Percentiles rank a stretch among this genome's conserved stretches.
Evolutionary conservation across 2,797 vertebrate genomes (phyloP).

Genomic region (Cirrhinus molitorella): DNA sequence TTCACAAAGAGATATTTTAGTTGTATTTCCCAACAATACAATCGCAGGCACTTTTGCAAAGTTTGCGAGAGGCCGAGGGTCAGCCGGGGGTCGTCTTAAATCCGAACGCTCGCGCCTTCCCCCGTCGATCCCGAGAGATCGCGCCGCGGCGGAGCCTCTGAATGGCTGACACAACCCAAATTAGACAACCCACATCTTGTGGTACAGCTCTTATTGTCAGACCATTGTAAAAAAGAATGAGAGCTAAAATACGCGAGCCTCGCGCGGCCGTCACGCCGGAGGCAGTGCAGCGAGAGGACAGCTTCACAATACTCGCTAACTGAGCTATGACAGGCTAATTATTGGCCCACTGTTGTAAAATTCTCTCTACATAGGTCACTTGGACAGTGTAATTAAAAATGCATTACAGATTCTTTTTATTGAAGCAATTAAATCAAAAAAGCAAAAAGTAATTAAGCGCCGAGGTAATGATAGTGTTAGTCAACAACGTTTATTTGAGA

Average conservation of each 20-base stretch:
- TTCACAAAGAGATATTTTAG: not conserved
- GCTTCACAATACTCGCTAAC: conserved; percentile 95
- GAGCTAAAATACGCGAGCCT: conserved; percentile 87
- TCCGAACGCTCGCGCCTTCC: conserved; percentile 82
- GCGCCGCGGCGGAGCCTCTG: conserved; percentile 79
- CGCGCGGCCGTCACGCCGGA: conserved; percentile 89
- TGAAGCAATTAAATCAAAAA: conserved; percentile 99
- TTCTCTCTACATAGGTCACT: conserved; percentile 97
- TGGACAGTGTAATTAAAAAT: conserved; percentile 99
- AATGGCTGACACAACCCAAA: conserved; percentile 82
- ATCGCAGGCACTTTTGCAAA: conserved; percentile 10
- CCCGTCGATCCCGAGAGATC: conserved; percentile 80
- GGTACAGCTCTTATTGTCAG: conserved; percentile 83
- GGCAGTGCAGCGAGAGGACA: conserved; percentile 88
- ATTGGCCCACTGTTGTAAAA: conserved; percentile 96
- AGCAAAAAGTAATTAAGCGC: conserved; percentile 93
- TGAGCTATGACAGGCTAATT: conserved; percentile 99
- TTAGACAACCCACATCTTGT: conserved; percentile 83
- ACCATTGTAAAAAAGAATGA: conserved; percentile 84
- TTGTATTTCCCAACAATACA: conserved; percentile 31
- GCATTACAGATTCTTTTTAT: conserved; percentile 98
- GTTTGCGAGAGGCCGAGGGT: conserved; percentile 40
- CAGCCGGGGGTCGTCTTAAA: conserved; percentile 81
- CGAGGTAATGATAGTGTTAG: conserved; percentile 98
- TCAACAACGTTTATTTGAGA: conserved; percentile 96